Base-by-base conservation (phyloP, 2,797 vertebrate species). In the Triplophysa yarkandensis region DNA sequence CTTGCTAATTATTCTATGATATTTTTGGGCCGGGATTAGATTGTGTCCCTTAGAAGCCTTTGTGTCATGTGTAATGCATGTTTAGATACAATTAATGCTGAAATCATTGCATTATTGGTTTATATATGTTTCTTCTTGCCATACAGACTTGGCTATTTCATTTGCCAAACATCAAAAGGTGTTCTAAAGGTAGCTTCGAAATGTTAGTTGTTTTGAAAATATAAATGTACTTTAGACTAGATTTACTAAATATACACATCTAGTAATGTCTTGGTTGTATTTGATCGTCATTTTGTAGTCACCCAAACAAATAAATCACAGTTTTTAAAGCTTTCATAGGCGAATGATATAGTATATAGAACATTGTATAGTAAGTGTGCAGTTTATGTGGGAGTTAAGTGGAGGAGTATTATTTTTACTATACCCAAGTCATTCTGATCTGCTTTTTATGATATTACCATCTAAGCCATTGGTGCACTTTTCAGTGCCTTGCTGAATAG, bases 401-500 rank as follows among this genome's bases (percentile, higher is more conserved):
- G 34, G 13, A 4, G 7, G 19, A 23, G 19, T 28, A 44, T 44
- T 44, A 44, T 16, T 44, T 17, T 44, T 44, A 44, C 17, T 14
- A 23, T 11, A 52, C 30, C 21, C 39, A 21, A 25, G 16, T 48
- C 57, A 28, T 61, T 71, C 62, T 25, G 46, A 48, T 23, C 14
- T 46, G 41, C 30, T 70, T 25, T 25, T 66, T 68, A 52, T 71
- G 41, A 58, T n/a, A 23, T 65, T 61, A 71, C 34, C 21, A 50
- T 8, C 17, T 54, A 54, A 36, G 32, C 61, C 64, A 43, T 66
- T 4, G 48, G 7, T 66, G 54, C 43, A 48, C 23, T 41, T 58
- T 39, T 54, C 8, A 27, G 68, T 52, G 1, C 25, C 16, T 32
- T 6, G n/a, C 23, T 66, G 28, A 55, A 11, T 30, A 68, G 66